Base-by-base conservation (phyloP, 1,140 invertebrate genomes). In the Drepana arcuata region DNA sequence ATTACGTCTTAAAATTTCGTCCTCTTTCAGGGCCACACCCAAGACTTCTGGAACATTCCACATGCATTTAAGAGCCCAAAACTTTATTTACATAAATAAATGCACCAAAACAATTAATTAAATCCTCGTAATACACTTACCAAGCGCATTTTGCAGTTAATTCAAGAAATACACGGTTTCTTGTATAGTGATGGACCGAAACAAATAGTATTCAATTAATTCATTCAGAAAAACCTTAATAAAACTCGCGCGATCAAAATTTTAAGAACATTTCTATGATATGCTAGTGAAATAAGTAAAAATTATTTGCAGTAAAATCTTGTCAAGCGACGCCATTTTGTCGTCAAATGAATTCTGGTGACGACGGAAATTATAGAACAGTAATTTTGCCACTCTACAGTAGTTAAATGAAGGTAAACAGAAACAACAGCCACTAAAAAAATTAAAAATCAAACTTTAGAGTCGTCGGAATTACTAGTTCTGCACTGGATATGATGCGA, bases 271-370 rank as follows among this genome's bases (percentile, higher is more conserved):
- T 59, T 60, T 58, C 62, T 65, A 64, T 42, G 55, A 51, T 58
- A 69, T 59, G 34, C 32, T 34, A 38, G 62, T 51, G 66, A 71
- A 82, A 68, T 63, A 48, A 46, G 55, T 77, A 75, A 78, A 74
- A 75, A 64, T 68, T 70, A 60, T 74, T 79, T 75, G 74, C 65
- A 67, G 62, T 62, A 78, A 79, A 78, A 80, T 72, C 70, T 77
- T 74, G 81, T 77, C 66, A 77, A 79, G 75, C 67, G 81, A 83
- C 81, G 81, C 81, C 81, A 84, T 84, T 84, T 84, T 84, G 81
- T 84, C 69, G 72, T 77, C 73, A 75, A 70, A 52, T 70, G 71
- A 82, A 74, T 80, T 71, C 71, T 82, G 79, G 68, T 84, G 81
- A 84, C 81, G 79, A 82, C 62, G 67, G 62, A 75, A 69, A 66